Percentiles rank a stretch among this genome's conserved stretches.
Conservation (phyloP, 2,113 vertebrate genomes). For the Hypomesus transpacificus region DNA sequence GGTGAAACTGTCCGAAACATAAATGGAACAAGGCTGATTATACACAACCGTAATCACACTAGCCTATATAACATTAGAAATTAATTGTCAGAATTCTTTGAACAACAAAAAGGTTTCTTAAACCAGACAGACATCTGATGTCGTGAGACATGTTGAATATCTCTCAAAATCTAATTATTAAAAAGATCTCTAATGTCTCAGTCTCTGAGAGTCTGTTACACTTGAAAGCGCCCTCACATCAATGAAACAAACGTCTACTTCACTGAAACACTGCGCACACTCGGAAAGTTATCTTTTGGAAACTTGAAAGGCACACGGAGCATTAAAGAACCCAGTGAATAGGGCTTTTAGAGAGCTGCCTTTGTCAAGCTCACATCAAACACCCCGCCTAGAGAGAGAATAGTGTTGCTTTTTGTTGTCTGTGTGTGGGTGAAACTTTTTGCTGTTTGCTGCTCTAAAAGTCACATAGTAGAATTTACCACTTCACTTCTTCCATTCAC, state of each 20-base stretch:
- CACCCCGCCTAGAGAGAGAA: constrained; percentile 54
- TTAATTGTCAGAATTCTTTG: no score
- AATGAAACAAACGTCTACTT: constrained; percentile 57
- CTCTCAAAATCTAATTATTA: constrained; percentile 36
- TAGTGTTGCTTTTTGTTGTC: constrained; percentile 58
- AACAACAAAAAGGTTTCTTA: no score
- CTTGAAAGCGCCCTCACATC: constrained; percentile 52
- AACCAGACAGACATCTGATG: no score
- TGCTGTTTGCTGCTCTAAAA: constrained; percentile 40
- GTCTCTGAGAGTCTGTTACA: constrained; percentile 27
- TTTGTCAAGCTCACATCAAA: constrained; percentile 70
- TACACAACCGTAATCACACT: no score
- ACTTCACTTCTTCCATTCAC: neutral
- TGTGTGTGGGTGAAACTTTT: constrained; percentile 42
- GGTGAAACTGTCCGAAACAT: no score
- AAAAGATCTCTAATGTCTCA: constrained; percentile 25
- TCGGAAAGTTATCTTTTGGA: constrained; percentile 63
- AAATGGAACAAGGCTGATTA: no score
- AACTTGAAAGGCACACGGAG: constrained; percentile 57
- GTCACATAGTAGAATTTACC: constrained; percentile 28
- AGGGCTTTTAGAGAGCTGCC: constrained; percentile 52
- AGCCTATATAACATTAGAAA: no score
- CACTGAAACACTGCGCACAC: constrained; percentile 54
- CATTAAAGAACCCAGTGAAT: constrained; percentile 53
- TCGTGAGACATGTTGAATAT: neutral